Conservation (phyloP, 2,113 vertebrate species). For the Ptychochromis oligacanthus region DNA sequence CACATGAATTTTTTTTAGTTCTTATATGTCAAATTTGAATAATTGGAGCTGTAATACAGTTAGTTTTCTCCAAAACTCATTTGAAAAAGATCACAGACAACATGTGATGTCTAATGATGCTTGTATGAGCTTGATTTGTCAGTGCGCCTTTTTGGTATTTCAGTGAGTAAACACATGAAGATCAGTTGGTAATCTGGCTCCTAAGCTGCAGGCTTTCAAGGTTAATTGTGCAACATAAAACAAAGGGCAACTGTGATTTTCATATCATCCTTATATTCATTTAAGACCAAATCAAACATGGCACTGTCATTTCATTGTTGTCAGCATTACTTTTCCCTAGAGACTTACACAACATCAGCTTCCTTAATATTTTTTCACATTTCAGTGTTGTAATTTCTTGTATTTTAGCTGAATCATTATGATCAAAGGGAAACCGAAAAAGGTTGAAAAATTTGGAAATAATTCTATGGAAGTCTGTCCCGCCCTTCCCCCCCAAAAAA, state of each 20-base stretch:
- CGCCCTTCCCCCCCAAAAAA: conserved; percentile 54
- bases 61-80: neutral
- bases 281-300: neutral
- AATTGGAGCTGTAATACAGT: neutral
- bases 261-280: neutral
- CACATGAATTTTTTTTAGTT: neutral
- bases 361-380: neutral
- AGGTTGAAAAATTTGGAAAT: conserved; percentile 28
- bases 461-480: conserved; percentile 51
- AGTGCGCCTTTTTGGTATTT: neutral
- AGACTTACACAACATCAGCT: neutral
- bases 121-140: conserved; percentile 13
- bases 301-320: neutral
- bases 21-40: neutral
- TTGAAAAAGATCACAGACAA: conserved; percentile 8
- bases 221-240: neutral
- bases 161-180: neutral
- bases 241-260: neutral
- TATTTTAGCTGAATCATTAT: neutral
- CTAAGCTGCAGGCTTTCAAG: neutral
- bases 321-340: neutral
- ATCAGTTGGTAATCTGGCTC: neutral
- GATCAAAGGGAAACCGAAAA: neutral
- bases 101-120: conserved; percentile 38
- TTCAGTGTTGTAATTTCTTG: conserved; percentile 12